Percentiles rank a stretch among this genome's conserved stretches.
Evolutionary conservation across 2,113 vertebrate species (phyloP).

Genomic region (Physeter macrocephalus): DNA sequence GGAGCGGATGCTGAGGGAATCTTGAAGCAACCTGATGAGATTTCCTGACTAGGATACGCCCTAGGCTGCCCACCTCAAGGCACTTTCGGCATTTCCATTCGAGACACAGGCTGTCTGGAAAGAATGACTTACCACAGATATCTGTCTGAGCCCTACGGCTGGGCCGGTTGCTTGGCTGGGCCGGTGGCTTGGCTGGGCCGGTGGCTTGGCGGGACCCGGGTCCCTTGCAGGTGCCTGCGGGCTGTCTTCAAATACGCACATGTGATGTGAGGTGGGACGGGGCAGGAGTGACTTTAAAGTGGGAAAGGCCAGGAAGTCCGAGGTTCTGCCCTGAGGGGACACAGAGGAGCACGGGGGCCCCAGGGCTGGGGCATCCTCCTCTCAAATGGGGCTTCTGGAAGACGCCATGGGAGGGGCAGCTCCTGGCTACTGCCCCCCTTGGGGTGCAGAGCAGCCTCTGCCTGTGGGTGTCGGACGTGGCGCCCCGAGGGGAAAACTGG

Average conservation of each 20-base stretch:
- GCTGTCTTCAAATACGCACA: not conserved
- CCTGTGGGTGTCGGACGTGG: not conserved
- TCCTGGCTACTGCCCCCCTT: rapidly evolving
- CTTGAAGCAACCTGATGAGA: slow-evolving; percentile 57
- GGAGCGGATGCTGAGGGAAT: slow-evolving; percentile 31
- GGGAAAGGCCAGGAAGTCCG: not conserved
- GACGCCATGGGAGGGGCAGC: too few relatives aligned
- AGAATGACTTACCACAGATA: slow-evolving; percentile 31
- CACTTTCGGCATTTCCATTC: slow-evolving; percentile 50
- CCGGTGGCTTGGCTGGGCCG: slow-evolving; percentile 9
- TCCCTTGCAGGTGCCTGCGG: slow-evolving; percentile 19
- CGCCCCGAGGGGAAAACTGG: not conserved
- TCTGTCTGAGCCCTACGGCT: not conserved
- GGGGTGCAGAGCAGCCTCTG: not conserved
- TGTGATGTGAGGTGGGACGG: not conserved
- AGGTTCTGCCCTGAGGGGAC: not conserved
- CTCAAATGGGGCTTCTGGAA: not conserved
- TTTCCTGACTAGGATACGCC: slow-evolving; percentile 54
- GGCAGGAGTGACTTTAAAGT: not conserved
- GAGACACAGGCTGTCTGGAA: slow-evolving; percentile 39
- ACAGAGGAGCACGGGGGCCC: not conserved
- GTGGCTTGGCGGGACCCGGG: not conserved
- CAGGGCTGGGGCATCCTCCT: not conserved
- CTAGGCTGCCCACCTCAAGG: slow-evolving; percentile 22
- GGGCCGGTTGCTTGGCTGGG: slow-evolving; percentile 14